Evolutionary conservation across 2,113 vertebrate genomes (phyloP).

Genomic region (Danio rerio): DNA sequence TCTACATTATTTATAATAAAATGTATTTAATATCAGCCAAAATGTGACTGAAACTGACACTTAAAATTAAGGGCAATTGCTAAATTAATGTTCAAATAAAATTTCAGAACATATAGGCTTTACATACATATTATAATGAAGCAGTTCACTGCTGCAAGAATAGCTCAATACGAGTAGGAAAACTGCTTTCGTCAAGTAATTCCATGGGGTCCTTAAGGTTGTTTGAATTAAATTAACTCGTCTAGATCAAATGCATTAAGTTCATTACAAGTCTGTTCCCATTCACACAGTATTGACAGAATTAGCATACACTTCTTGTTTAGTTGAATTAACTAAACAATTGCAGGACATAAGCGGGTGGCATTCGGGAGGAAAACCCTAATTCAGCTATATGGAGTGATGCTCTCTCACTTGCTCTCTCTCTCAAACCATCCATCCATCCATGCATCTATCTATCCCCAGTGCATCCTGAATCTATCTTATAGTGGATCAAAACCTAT

Average conservation of each 20-base stretch:
- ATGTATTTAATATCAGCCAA: no score
- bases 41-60: no score
- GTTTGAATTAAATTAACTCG: slow-evolving; percentile 3
- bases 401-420: neutral
- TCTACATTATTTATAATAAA: no score
- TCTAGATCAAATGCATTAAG: slow-evolving; percentile 25
- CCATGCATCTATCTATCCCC: no score
- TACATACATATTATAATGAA: no score
- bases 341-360: neutral
- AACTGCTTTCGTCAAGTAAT: neutral
- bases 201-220: slow-evolving; percentile 9
- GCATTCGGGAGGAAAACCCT: neutral
- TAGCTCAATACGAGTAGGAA: neutral
- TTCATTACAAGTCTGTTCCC: slow-evolving; percentile 22
- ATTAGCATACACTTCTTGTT: slow-evolving; percentile 22
- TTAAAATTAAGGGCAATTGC: no score
- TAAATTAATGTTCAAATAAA: no score
- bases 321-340: neutral
- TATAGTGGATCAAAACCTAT: no score
- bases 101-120: no score
- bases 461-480: no score
- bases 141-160: no score
- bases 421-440: no score
- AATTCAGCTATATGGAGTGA: neutral
- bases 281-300: slow-evolving; percentile 19